phyloP scores from a whole-genome alignment of 2,113 vertebrate genomes.

The Gracilinanus agilis region DNA sequence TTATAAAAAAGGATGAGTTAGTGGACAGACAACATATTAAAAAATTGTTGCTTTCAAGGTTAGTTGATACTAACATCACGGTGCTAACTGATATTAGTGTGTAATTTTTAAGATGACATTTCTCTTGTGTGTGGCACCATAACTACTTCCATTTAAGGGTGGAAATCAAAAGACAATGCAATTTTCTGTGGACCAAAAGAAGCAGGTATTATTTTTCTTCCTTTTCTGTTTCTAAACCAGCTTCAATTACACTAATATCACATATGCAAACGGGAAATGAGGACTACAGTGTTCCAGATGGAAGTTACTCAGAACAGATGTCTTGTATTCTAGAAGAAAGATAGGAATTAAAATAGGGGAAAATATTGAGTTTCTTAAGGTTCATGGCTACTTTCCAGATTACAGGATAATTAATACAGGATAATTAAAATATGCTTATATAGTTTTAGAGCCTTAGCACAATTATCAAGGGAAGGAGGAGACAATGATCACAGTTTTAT shows the following conservation, averaged over 20 bases:
- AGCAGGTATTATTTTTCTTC: constrained; percentile 57
- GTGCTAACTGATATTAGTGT: constrained; percentile 66
- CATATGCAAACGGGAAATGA: constrained; percentile 44
- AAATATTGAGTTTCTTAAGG: constrained; percentile 26
- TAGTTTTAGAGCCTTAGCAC: not conserved
- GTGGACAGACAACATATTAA: constrained; percentile 31
- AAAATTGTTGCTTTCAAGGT: constrained; percentile 45
- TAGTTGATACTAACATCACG: constrained; percentile 70
- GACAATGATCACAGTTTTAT: not conserved
- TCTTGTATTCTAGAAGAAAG: constrained; percentile 12
- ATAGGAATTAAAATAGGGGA: constrained; percentile 49
- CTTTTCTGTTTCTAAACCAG: constrained; percentile 65
- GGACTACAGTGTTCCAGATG: constrained; percentile 46
- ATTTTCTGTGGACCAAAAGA: constrained; percentile 68
- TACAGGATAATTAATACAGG: constrained; percentile 8
- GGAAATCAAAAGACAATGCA: constrained; percentile 72
- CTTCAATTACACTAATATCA: constrained; percentile 50
- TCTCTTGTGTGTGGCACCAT: constrained; percentile 74
- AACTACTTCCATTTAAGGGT: constrained; percentile 22
- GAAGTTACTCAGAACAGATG: constrained; percentile 43
- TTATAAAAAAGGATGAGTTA: not conserved
- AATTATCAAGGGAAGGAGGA: constrained; percentile 16
- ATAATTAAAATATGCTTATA: not conserved
- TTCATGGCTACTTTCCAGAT: constrained; percentile 36
- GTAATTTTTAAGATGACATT: constrained; percentile 74